Evolutionary conservation across 1,140 invertebrate species (phyloP).

Genomic region (Lysiphlebus fabarum): DNA sequence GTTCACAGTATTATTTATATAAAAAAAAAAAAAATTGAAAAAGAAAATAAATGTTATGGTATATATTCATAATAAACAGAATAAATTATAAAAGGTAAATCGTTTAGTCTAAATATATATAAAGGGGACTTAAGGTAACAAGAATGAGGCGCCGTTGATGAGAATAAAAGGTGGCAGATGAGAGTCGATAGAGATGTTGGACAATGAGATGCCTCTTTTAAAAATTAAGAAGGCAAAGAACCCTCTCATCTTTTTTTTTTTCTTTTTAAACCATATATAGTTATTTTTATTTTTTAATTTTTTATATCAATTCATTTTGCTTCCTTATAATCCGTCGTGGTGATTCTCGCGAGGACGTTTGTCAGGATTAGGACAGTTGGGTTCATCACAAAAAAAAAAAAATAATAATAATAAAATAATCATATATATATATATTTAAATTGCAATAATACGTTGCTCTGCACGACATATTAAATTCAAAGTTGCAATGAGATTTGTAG

Average conservation of each 20-base stretch:
- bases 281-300: no score
- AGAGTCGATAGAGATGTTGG: conserved; percentile 14
- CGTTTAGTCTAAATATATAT: conserved; percentile 12
- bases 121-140: conserved; percentile 9
- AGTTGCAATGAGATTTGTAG: conserved; percentile 5
- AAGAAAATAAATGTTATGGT: no score
- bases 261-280: neutral
- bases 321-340: conserved; percentile 16
- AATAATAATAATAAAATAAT: conserved; percentile 13
- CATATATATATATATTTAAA: neutral
- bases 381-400: conserved; percentile 16
- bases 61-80: neutral
- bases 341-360: conserved; percentile 24
- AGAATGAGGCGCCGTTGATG: conserved; percentile 16
- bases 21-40: no score
- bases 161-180: conserved; percentile 15
- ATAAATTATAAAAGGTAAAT: conserved; percentile 15
- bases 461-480: neutral
- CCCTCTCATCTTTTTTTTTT: neutral
- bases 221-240: conserved; percentile 1
- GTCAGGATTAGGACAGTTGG: conserved; percentile 24
- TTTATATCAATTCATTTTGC: neutral
- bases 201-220: conserved; percentile 14
- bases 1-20: no score
- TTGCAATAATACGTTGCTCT: neutral